phyloP scores from a whole-genome alignment of 64 coral and sea anemone genomes.

The Dendrophyllia cribrosa region DNA sequence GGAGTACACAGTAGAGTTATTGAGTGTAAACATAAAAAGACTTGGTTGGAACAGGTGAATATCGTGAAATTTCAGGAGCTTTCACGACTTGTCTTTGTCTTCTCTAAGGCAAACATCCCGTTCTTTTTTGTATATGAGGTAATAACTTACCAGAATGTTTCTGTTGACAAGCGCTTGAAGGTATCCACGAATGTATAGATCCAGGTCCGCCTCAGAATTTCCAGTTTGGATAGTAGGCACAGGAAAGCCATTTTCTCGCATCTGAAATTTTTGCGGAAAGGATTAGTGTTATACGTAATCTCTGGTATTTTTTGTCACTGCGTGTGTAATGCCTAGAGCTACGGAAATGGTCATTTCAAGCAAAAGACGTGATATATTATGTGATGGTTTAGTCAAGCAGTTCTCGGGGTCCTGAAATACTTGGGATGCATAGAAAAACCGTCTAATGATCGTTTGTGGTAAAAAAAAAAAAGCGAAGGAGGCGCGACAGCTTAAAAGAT shows the following conservation, averaged over 20 bases:
- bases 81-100: too few relatives aligned
- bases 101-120: too few relatives aligned
- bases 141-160: background rate
- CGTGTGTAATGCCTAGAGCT: too few relatives aligned
- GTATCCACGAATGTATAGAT: constrained; percentile 8
- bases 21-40: too few relatives aligned
- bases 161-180: constrained; percentile 10
- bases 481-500: too few relatives aligned
- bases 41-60: too few relatives aligned
- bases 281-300: background rate
- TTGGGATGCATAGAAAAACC: background rate
- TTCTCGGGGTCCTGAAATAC: background rate
- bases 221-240: background rate
- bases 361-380: too few relatives aligned
- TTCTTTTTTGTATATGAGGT: background rate
- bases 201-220: background rate
- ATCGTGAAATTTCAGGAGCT: too few relatives aligned
- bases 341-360: background rate
- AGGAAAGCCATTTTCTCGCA: background rate
- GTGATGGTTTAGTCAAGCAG: too few relatives aligned
- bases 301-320: too few relatives aligned
- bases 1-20: too few relatives aligned
- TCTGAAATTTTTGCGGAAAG: background rate
- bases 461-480: too few relatives aligned
- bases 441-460: background rate